Base-by-base conservation (phyloP, 23 tunicate species). In the Styela clava region DNA sequence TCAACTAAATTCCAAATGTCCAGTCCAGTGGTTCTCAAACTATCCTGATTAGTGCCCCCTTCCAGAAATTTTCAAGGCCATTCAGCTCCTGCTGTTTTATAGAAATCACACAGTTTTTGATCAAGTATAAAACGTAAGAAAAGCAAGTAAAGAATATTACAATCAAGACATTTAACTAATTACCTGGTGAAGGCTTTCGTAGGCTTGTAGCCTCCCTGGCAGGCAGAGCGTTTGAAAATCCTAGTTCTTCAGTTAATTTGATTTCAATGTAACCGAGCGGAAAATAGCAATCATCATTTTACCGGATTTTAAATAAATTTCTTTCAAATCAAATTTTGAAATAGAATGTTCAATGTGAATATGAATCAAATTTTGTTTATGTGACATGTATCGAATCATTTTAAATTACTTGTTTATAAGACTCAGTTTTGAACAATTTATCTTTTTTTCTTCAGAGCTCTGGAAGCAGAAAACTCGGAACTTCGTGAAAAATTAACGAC, bases 381-480 rank as follows among this genome's bases (percentile, higher is more conserved):
- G 12, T 44, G 12, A 7, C 12, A 12, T 5, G 7, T 44, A 44
- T 44, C 56, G 7, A 44, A 44, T 44, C 12, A 44, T 5, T 44
- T 44, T 44, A 5, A 44, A 44, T 44, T 5, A n/a, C n/a, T n/a
- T n/a, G n/a, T n/a, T n/a, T n/a, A n/a, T n/a, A n/a, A n/a, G n/a
- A n/a, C n/a, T n/a, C n/a, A n/a, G n/a, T n/a, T n/a, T n/a, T n/a
- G n/a, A n/a, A n/a, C n/a, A n/a, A n/a, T 25, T 31, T n/a, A 31
- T 12, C 16, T 0, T n/a, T 78, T n/a, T 12, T 25, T 37, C 24
- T 78, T 24, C 2, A 51, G 82, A 21, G 33, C 69, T 16, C 69
- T 56, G 18, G 79, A 68, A 20, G 31, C 32, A n/a, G 90, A 85
- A 76, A 85, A 85, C 81, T 89, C 82, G 3, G 74, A 26, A 2